Base-by-base conservation (phyloP, 2,797 vertebrate genomes). In the Ceyx erithaca region DNA sequence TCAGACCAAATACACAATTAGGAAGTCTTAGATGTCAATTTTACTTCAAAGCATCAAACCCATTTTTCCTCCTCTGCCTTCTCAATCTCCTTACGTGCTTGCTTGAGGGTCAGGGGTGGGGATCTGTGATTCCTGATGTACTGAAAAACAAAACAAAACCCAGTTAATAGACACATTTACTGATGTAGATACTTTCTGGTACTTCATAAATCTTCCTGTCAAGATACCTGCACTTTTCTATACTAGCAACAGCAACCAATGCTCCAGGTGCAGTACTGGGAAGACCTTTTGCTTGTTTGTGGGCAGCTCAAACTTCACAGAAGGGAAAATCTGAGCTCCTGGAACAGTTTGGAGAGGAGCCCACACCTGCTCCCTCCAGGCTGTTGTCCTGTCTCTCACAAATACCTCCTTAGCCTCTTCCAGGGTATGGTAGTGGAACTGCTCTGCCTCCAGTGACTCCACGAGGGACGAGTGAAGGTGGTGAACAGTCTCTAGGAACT, bases 401-500 rank as follows among this genome's bases (percentile, higher is more conserved):
- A 54, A 89, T 96, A 99, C 99, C 98, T 98, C 96, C 66, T 98
- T 98, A 54, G 98, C 97, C 48, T 99, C 98, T 89, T 99, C 97
- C 94, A 99, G 96, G 2, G 97, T 99, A 23, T 98, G 99, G 97
- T 99, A 99, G 91, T 95, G 98, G 97, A 98, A 99, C 16, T 94
- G 54, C 6, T 99, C 98, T 0, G 77, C 90, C 13, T 98, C 98
- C 25, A 99, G 87, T 4, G 98, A 98, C 72, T 89, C 96, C 81
- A 99, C 87, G 1, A 98, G 89, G 28, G 98, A 95, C 3, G 52
- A 13, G 72, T 99, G 98, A 40, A 99, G 97, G 15, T 94, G 97
- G 11, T 96, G 97, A 76, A 93, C 93, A 63, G 96, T 96, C 68
- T 99, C 91, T 0, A 98, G 89, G 77, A 98, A 98, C 41, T 92